phyloP scores from a whole-genome alignment of 2,888 invertebrate genomes.

The Rotaria socialis region DNA sequence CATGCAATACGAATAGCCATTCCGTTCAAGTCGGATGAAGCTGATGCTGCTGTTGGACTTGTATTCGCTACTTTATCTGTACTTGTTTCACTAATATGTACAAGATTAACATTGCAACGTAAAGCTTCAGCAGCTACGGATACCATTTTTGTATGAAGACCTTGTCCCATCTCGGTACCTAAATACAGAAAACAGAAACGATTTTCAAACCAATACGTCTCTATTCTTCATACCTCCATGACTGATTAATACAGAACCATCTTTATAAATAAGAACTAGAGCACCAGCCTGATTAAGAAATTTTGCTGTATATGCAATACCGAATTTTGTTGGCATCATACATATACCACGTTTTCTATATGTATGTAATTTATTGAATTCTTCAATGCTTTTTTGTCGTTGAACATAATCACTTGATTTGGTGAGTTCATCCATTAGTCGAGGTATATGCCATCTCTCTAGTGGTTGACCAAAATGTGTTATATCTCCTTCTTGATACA shows the following conservation, averaged over 20 bases:
- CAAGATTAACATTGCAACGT: conserved; percentile 51
- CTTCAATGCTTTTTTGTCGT: conserved; percentile 51
- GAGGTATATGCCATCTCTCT: conserved; percentile 66
- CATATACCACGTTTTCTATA: conserved; percentile 54
- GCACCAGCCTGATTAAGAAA: conserved; percentile 62
- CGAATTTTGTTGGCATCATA: conserved; percentile 52
- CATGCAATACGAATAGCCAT: conserved; percentile 68
- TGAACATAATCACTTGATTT: conserved; percentile 52
- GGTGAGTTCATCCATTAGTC: conserved; percentile 57
- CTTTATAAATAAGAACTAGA: conserved; percentile 52
- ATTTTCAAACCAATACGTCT: too few species aligned
- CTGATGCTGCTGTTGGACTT: conserved; percentile 56
- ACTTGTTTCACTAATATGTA: conserved; percentile 54
- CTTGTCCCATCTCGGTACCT: conserved; percentile 53
- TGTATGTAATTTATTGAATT: conserved; percentile 57
- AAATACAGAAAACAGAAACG: neutral
- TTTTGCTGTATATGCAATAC: conserved; percentile 50
- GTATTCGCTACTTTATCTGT: conserved; percentile 56
- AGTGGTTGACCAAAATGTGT: conserved; percentile 76
- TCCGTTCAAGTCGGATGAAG: conserved; percentile 56
- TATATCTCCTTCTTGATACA: conserved; percentile 72
- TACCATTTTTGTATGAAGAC: conserved; percentile 53
- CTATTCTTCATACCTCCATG: conserved; percentile 50
- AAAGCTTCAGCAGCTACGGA: conserved; percentile 55
- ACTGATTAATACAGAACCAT: conserved; percentile 59